Percentiles rank a stretch among this genome's conserved stretches.
phyloP scores from a whole-genome alignment of 2,113 vertebrate species.

The Prionailurus viverrinus region DNA sequence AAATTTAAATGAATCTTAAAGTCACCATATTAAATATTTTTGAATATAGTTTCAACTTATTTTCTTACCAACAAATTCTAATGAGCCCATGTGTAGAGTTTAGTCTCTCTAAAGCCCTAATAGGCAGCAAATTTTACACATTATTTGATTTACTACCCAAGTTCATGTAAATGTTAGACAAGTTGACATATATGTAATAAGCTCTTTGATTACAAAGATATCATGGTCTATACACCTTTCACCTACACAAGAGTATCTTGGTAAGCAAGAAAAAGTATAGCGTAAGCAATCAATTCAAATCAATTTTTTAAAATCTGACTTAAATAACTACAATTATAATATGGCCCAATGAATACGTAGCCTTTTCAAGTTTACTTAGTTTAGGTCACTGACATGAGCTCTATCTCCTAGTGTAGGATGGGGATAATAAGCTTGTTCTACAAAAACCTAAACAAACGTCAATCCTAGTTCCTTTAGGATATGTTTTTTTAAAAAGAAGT shows the following conservation, averaged over 20 bases:
- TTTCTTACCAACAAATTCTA: constrained; percentile 26
- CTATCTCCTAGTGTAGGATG: background rate
- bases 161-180: background rate
- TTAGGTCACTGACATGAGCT: constrained; percentile 21
- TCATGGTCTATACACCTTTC: background rate
- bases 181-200: background rate
- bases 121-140: background rate
- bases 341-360: background rate
- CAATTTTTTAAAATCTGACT: constrained; percentile 19
- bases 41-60: background rate
- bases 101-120: background rate
- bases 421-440: background rate
- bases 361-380: background rate
- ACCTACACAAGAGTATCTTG: background rate
- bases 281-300: constrained; percentile 22
- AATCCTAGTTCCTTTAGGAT: background rate
- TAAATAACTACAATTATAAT: background rate
- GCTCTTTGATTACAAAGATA: constrained; percentile 4
- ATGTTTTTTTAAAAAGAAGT: constrained; percentile 23
- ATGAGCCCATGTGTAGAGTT: background rate
- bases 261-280: background rate
- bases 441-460: constrained; percentile 14
- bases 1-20: constrained; percentile 47
- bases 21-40: constrained; percentile 27
- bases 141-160: constrained; percentile 7